These are phyloP conservation scores for Drosophila anomalata DNA, from an alignment of 2,888 invertebrate genomes.

Conservation along the genomic window DNA sequence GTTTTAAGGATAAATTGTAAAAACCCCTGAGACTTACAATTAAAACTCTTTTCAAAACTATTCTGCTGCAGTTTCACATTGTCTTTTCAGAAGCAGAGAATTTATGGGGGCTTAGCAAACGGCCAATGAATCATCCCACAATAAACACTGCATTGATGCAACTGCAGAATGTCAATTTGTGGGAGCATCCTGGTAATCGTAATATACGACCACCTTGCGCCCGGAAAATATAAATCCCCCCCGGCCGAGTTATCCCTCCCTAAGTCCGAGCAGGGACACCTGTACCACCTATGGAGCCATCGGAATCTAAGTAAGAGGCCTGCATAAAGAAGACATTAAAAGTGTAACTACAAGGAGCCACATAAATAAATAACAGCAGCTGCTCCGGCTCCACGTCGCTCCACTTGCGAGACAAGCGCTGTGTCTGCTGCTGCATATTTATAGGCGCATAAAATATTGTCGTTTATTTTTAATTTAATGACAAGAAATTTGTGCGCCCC, in stretches of 20 bases:
- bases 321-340: conserved; percentile 69
- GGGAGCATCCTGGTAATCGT: conserved; percentile 31
- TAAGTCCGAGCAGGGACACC: conserved; percentile 15
- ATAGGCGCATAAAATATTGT: conserved; percentile 80
- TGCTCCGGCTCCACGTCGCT: conserved; percentile 63
- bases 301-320: conserved; percentile 37
- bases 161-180: conserved; percentile 24
- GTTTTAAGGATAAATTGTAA: conserved; percentile 33
- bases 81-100: not conserved
- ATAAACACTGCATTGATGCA: conserved; percentile 19
- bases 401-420: conserved; percentile 30
- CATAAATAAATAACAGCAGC: conserved; percentile 69
- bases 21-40: conserved; percentile 23
- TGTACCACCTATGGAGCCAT: conserved; percentile 10
- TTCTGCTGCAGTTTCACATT: not conserved
- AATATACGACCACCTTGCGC: conserved; percentile 28
- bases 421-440: conserved; percentile 69
- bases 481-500: conserved; percentile 66
- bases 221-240: conserved; percentile 17
- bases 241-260: conserved; percentile 2
- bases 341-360: conserved; percentile 41
- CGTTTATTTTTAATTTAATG: conserved; percentile 80
- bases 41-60: not conserved
- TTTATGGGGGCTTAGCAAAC: conserved; percentile 10
- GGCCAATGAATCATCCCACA: conserved; percentile 12